phyloP scores from a whole-genome alignment of 2,888 invertebrate species.

The Orchesellides sinensis region DNA sequence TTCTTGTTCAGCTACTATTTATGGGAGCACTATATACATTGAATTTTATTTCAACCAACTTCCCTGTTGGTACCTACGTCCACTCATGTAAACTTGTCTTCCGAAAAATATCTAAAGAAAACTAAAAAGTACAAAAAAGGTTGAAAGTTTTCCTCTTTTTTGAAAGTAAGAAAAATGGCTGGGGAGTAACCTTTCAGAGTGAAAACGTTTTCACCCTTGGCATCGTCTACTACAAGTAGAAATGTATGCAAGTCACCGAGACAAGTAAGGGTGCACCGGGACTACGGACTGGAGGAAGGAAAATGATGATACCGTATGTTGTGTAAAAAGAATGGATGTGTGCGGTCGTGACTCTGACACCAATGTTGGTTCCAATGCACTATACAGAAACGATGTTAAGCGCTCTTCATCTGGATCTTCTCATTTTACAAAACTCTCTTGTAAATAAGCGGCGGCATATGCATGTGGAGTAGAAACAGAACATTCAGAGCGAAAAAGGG shows the following conservation, averaged over 20 bases:
- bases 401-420: conserved; percentile 5
- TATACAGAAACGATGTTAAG: neutral
- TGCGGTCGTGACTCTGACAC: conserved; percentile 13
- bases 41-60: too few relatives aligned
- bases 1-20: too few relatives aligned
- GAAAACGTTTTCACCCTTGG: conserved; percentile 16
- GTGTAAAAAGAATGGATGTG: neutral
- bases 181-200: conserved; percentile 7
- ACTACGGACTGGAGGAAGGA: neutral
- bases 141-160: neutral
- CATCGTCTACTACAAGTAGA: neutral
- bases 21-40: too few relatives aligned
- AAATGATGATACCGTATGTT: conserved; percentile 18
- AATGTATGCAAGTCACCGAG: conserved; percentile 1
- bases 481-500: neutral
- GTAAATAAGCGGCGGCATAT: neutral
- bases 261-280: neutral
- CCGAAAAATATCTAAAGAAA: neutral
- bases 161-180: conserved; percentile 18
- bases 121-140: too few relatives aligned
- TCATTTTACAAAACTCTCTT: too few relatives aligned
- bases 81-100: neutral
- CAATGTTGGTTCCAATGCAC: too few relatives aligned
- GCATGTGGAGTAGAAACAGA: neutral
- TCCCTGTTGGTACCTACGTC: too few relatives aligned